Evolutionary conservation across 1,140 invertebrate genomes (phyloP).

Genomic region (Belonocnema kinseyi): DNA sequence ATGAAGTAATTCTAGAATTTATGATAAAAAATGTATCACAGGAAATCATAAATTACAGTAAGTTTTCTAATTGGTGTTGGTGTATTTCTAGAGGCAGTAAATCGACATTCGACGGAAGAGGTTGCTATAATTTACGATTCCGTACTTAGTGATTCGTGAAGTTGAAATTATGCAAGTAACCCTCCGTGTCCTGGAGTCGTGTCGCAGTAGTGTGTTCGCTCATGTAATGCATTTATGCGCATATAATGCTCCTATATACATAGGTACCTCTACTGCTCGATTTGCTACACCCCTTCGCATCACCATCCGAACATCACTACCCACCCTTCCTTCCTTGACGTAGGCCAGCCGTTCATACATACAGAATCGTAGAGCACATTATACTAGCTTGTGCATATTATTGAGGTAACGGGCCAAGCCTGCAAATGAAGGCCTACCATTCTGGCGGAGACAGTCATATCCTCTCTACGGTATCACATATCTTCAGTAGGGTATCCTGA

Average conservation of each 20-base stretch:
- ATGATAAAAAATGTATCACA: neutral
- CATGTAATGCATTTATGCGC: constrained; percentile 48
- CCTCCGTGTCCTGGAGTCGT: constrained; percentile 36
- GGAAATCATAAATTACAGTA: constrained; percentile 18
- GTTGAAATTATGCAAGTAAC: constrained; percentile 34
- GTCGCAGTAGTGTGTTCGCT: constrained; percentile 42
- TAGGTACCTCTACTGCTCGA: constrained; percentile 23
- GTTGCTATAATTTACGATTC: neutral
- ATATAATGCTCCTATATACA: constrained; percentile 45
- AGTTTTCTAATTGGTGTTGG: neutral
- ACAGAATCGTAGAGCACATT: constrained; percentile 43
- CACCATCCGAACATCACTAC: constrained; percentile 16
- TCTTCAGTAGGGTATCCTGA: constrained; percentile 32
- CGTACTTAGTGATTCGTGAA: constrained; percentile 10
- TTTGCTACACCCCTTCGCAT: constrained; percentile 33
- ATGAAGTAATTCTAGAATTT: too few species aligned
- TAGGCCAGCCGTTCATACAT: constrained; percentile 30
- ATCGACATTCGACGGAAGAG: neutral
- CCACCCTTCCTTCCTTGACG: constrained; percentile 34
- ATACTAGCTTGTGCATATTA: constrained; percentile 45
- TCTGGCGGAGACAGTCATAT: constrained; percentile 18
- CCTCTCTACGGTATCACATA: constrained; percentile 37
- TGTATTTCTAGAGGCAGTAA: neutral
- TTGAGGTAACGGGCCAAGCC: constrained; percentile 40
- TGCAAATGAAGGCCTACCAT: constrained; percentile 43